Conservation (phyloP, 1,140 invertebrate genomes). For the Melanaphis sacchari region DNA sequence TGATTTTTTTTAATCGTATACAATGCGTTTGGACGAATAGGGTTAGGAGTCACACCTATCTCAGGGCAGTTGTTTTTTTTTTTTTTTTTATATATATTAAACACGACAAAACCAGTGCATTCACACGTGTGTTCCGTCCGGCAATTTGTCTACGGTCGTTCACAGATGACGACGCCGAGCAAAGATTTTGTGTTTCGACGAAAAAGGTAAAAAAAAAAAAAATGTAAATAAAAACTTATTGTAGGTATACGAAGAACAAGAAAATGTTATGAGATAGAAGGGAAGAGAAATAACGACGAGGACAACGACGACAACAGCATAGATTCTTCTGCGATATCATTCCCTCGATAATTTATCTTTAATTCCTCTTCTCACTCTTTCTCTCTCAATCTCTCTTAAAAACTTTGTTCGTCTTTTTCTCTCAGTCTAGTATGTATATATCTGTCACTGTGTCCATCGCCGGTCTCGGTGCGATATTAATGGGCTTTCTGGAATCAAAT, state of each 20-base stretch:
- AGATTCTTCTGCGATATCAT: slow-evolving; percentile 29
- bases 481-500: slow-evolving; percentile 49
- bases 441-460: neutral
- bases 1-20: neutral
- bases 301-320: slow-evolving; percentile 14
- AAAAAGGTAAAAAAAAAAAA: neutral
- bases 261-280: neutral
- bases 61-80: neutral
- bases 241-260: neutral
- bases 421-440: neutral
- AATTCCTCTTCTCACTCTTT: neutral
- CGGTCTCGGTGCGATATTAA: slow-evolving; percentile 43
- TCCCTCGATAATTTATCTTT: slow-evolving; percentile 30
- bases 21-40: neutral
- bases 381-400: no score
- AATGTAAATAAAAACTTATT: neutral
- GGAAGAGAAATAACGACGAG: neutral
- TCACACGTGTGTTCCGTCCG: neutral
- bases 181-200: neutral
- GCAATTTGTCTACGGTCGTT: slow-evolving; percentile 33
- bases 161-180: neutral
- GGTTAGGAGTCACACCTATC: neutral
- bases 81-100: no score
- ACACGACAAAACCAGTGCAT: neutral
- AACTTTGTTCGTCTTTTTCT: neutral